phyloP scores from a whole-genome alignment of 2,888 invertebrate species.

The Lordiphosa andalusiaca region DNA sequence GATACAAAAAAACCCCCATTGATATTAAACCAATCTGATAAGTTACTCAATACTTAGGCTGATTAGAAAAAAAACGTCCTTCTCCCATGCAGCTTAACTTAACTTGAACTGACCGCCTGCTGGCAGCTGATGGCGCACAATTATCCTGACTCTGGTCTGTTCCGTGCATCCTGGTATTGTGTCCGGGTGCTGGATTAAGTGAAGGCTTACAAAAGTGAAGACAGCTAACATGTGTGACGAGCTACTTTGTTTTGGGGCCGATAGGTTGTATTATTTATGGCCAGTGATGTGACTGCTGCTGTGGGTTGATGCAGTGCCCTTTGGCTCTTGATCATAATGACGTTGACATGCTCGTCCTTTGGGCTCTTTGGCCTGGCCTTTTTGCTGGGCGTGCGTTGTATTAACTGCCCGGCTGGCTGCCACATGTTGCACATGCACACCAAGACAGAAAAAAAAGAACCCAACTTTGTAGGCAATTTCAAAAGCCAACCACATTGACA shows the following conservation, averaged over 20 bases:
- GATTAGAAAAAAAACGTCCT: too few species aligned
- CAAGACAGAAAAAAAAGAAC: background rate
- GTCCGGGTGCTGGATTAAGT: constrained; percentile 45
- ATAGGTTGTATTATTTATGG: constrained; percentile 61
- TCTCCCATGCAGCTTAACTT: too few species aligned
- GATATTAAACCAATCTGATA: too few species aligned
- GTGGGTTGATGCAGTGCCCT: constrained; percentile 28
- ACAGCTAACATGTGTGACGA: constrained; percentile 46
- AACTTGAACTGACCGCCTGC: too few species aligned
- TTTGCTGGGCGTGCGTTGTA: constrained; percentile 36
- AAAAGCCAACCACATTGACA: constrained; percentile 46
- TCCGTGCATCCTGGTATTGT: constrained; percentile 19
- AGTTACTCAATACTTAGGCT: too few species aligned
- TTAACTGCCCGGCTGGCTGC: constrained; percentile 42
- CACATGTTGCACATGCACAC: constrained; percentile 22
- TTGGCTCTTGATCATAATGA: constrained; percentile 48
- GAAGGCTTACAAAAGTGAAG: constrained; percentile 53
- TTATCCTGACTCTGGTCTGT: constrained; percentile 9
- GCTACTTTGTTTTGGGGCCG: constrained; percentile 25
- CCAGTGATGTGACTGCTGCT: constrained; percentile 23
- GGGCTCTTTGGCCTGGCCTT: constrained; percentile 26
- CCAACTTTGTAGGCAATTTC: constrained; percentile 13
- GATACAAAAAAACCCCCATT: too few species aligned
- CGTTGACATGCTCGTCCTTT: constrained; percentile 46
- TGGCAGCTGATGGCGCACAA: constrained; percentile 6